Percentiles rank a stretch among this genome's conserved stretches.
Conservation (phyloP, 1,140 invertebrate genomes). For the Nasonia giraulti region DNA sequence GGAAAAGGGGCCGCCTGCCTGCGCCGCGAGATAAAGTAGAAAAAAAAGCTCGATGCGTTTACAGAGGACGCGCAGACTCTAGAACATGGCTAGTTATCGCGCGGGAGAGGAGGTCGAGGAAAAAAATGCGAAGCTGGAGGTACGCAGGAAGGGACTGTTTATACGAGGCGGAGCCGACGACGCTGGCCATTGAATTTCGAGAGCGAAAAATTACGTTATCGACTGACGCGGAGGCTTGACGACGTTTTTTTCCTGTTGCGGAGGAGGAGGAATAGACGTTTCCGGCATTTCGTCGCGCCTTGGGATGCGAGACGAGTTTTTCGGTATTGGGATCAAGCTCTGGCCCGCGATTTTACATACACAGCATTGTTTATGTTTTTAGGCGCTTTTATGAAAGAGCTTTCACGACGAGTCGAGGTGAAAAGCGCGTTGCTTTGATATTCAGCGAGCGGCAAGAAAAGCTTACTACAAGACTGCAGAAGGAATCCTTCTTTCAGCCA, state of each 20-base stretch:
- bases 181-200: not conserved
- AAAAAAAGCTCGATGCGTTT: slow-evolving; percentile 16
- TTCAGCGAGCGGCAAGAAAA: not conserved
- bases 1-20: not conserved
- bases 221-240: not conserved
- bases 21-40: slow-evolving; percentile 13
- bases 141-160: not conserved
- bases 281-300: not conserved
- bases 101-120: not conserved
- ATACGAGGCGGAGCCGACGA: not conserved
- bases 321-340: not conserved
- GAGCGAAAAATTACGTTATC: not conserved
- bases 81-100: too few species aligned
- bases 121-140: not conserved
- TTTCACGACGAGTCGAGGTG: too few species aligned
- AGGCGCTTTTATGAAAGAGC: too few species aligned
- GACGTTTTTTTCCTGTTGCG: too few species aligned
- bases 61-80: not conserved
- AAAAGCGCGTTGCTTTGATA: not conserved
- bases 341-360: too few species aligned
- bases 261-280: not conserved
- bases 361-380: not conserved
- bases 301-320: not conserved
- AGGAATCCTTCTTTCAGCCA: too few species aligned
- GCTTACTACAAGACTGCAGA: too few species aligned